Conservation (phyloP, 1,140 invertebrate genomes). For the Pseudomyrmex cubaensis region DNA sequence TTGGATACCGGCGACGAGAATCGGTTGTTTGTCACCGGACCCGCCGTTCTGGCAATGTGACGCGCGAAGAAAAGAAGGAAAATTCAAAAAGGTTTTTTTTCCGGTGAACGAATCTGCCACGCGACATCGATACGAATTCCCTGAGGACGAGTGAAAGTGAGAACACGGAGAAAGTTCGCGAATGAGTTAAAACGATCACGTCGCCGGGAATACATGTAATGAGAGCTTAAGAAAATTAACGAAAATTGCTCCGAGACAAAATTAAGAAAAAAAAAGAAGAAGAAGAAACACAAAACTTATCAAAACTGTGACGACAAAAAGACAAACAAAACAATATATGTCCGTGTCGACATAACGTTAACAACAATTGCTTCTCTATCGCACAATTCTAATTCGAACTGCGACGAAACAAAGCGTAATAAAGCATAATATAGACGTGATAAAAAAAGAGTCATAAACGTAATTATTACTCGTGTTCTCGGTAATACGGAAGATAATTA, state of each 20-base stretch:
- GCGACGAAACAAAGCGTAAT: not conserved
- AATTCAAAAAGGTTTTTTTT: not conserved
- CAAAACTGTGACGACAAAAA: not conserved
- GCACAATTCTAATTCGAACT: not conserved
- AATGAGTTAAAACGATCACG: conserved; percentile 44
- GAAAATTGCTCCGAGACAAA: not conserved
- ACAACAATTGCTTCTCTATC: not conserved
- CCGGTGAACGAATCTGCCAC: not conserved
- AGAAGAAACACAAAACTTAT: not conserved
- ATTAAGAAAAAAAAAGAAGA: not conserved
- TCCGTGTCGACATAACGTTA: not conserved
- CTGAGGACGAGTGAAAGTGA: conserved; percentile 44
- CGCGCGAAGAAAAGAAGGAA: not conserved
- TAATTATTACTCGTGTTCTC: too few relatives aligned
- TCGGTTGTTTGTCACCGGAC: not conserved
- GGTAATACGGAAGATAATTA: too few relatives aligned
- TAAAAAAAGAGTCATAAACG: not conserved
- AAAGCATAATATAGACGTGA: not conserved
- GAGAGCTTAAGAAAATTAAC: not conserved
- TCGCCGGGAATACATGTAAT: not conserved
- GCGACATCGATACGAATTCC: conserved; percentile 7
- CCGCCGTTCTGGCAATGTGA: too few relatives aligned
- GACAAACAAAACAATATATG: not conserved
- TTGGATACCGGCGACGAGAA: not conserved
- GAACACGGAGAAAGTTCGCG: conserved; percentile 47